Base-by-base conservation (phyloP, 2,113 vertebrate species). In the Tenrec ecaudatus region DNA sequence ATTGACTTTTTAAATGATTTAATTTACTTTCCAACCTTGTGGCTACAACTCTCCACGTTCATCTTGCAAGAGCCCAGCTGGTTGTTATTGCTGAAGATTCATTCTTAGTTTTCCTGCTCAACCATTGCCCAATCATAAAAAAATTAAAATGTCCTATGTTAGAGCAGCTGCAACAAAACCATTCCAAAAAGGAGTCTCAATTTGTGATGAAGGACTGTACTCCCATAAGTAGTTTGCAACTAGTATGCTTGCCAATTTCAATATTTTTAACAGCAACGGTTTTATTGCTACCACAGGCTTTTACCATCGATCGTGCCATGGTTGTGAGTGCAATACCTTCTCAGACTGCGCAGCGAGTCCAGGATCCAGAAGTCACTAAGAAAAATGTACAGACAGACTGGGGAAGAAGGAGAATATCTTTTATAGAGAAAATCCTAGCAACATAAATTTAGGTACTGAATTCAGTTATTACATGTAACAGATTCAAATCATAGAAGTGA, bases 41-140 rank as follows among this genome's bases (percentile, higher is more conserved):
- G 38, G 83, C 19, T 27, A 36, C 40, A 64, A 2, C 3, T 86
- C 6, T 73, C 16, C 3, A 17, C 29, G 25, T 14, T 20, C 31
- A 91, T 79, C 31, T 77, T 81, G 23, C 23, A 84, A 23, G 69
- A 38, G 62, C 77, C 9, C 58, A 38, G 43, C 87, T 71, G 82
- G 3, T 53, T 86, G 27, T 57, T 81, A 69, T 78, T 77, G 79
- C 53, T 81, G 10, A 86, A 86, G 20, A 16, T 12, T 87, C 33
- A 23, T 82, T 78, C 60, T 88, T 9, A 29, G 80, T 93, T 73
- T 92, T 86, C 71, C 80, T 91, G 17, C 47, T 92, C 38, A 57
- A 16, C 58, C 31, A 33, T 80, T 58, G 43, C 11, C 15, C 33
- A 88, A n/a, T 91, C 22, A 90, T 47, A 90, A 75, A 86, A 92